These are phyloP conservation scores for Polyommatus iphigenia DNA, from an alignment of 2,888 invertebrate genomes.

Conservation along the genomic window DNA sequence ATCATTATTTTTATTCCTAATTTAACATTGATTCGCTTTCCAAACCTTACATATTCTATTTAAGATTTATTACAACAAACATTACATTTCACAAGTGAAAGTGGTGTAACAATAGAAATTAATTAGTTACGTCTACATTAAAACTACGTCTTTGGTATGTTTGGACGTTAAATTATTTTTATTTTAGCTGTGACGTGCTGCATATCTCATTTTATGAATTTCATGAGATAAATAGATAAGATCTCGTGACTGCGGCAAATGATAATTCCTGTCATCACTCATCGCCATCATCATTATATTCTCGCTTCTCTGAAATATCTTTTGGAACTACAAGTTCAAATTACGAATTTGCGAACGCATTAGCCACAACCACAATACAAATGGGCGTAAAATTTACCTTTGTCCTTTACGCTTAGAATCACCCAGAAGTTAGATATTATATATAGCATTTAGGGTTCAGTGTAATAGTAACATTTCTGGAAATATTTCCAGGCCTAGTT, in stretches of 20 bases:
- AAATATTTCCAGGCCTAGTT: no score
- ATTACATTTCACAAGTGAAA: not conserved
- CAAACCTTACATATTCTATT: not conserved
- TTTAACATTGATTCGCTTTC: not conserved
- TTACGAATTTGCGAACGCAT: not conserved
- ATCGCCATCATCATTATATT: not conserved
- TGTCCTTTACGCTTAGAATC: no score
- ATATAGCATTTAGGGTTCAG: no score
- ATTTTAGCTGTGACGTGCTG: not conserved
- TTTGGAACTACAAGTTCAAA: not conserved
- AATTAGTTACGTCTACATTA: not conserved
- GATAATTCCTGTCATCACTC: not conserved
- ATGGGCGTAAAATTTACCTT: no score
- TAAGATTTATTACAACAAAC: not conserved
- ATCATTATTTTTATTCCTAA: not conserved
- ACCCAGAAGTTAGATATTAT: no score
- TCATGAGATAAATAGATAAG: not conserved
- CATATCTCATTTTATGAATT: constrained; percentile 18
- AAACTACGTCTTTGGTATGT: not conserved
- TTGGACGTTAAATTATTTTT: not conserved
- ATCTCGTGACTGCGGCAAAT: constrained; percentile 5
- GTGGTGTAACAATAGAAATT: not conserved
- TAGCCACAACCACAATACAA: no score
- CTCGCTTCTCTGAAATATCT: not conserved
- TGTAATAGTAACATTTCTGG: no score